phyloP scores from a whole-genome alignment of 2,797 vertebrate species.

The Malurus splendens region DNA sequence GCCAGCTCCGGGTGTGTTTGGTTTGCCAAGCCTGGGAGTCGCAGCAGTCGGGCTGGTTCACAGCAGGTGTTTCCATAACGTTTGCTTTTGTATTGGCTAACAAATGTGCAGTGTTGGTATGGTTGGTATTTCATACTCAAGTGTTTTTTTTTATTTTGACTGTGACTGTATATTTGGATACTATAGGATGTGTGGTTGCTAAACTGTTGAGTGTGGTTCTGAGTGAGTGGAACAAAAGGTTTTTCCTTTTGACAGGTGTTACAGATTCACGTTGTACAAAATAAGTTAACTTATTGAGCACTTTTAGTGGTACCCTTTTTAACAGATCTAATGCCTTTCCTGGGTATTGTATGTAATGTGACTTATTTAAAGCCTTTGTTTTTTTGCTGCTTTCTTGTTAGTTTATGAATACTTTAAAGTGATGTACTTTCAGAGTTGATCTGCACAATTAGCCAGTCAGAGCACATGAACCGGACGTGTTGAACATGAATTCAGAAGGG shows the following conservation, averaged over 20 bases:
- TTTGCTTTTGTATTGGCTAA: constrained; percentile 71
- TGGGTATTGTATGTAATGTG: constrained; percentile 82
- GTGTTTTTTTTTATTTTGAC: constrained; percentile 49
- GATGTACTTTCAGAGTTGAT: constrained; percentile 55
- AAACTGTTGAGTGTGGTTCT: constrained; percentile 12
- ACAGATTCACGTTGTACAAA: constrained; percentile 66
- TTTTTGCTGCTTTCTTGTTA: constrained; percentile 73
- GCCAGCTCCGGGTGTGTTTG: neutral
- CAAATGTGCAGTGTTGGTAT: constrained; percentile 64
- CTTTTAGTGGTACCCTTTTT: constrained; percentile 80
- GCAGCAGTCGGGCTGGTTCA: constrained; percentile 6
- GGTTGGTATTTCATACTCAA: constrained; percentile 47
- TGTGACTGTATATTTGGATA: constrained; percentile 56
- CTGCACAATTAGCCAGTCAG: constrained; percentile 74
- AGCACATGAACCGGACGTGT: constrained; percentile 57
- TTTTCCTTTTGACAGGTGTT: constrained; percentile 55
- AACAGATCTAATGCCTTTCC: constrained; percentile 81
- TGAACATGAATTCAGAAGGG: constrained; percentile 21
- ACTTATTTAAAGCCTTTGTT: constrained; percentile 75
- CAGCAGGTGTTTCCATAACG: constrained; percentile 5
- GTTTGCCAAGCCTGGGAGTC: constrained; percentile 14
- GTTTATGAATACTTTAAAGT: constrained; percentile 64
- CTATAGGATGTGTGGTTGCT: constrained; percentile 49
- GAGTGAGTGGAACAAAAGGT: constrained; percentile 50
- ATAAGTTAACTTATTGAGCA: constrained; percentile 84